Conservation (phyloP, 2,113 vertebrate genomes). For the Myrmecobius fasciatus region DNA sequence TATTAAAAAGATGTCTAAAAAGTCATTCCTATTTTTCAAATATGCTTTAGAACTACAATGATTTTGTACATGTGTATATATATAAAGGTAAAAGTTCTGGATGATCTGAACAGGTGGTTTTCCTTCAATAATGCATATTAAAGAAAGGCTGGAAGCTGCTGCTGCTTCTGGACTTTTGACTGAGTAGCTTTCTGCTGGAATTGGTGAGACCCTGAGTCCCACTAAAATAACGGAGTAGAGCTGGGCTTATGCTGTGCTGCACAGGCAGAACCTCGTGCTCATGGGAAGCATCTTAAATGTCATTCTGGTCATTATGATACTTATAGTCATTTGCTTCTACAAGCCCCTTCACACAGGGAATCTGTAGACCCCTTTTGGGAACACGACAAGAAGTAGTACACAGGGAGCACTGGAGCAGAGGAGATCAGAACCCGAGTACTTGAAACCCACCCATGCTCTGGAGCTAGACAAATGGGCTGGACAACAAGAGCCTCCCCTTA, state of each 20-base stretch:
- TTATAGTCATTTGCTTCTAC: slow-evolving; percentile 95
- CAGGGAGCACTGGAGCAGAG: background rate
- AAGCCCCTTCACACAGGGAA: slow-evolving; percentile 86
- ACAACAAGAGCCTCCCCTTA: background rate
- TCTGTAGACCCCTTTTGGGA: background rate
- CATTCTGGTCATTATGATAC: slow-evolving; percentile 89
- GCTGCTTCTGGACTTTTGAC: background rate
- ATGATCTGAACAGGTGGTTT: background rate
- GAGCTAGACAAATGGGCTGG: background rate
- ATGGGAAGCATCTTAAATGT: slow-evolving; percentile 90
- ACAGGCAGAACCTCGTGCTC: slow-evolving; percentile 83
- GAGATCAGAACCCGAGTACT: slow-evolving; percentile 15
- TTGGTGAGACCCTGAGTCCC: no score
- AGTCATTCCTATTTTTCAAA: slow-evolving; percentile 9
- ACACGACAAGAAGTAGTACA: slow-evolving; percentile 5
- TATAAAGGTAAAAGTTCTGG: background rate
- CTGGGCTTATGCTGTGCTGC: background rate
- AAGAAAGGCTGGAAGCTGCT: background rate
- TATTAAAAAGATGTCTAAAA: background rate
- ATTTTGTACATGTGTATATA: background rate
- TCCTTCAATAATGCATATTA: background rate
- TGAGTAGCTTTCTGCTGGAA: background rate
- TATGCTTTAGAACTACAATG: background rate
- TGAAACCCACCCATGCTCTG: slow-evolving; percentile 31
- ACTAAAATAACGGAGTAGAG: no score